Base-by-base conservation (phyloP, 2,797 vertebrate genomes). In the Myoxocephalus aenaeus region DNA sequence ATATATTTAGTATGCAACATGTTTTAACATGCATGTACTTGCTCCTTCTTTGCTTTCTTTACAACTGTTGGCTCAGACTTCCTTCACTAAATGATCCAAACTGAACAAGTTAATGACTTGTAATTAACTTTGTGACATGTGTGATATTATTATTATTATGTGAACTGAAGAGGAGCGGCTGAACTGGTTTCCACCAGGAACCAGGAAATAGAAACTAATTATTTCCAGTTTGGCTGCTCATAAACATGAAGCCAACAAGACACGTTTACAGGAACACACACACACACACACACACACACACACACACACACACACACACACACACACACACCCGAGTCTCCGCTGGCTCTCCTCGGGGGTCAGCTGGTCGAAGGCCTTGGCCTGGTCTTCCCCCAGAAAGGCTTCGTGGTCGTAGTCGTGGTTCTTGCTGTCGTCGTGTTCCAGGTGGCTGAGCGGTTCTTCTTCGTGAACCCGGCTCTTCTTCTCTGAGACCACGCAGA, bases 361-460 rank as follows among this genome's bases (percentile, higher is more conserved):
- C 34, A 99, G 96, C 70, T 97, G 94, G 2, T 98, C 96, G 14
- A 98, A 99, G 9, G 94, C 94, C 79, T 97, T 96, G 62, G 97
- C 96, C 50, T 97, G 94, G 0, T 97, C 96, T 0, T 95, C 93
- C 0, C 97, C 97, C 51, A 99, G 93, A 77, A 98, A 99, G 7
- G 97, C 97, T 22, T 98, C 97, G 1, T 99, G 97, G 92, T 99
- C 97, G 4, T 97, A 99, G 65, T 97, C 96, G 14, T 96, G 96
- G 92, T 84, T 97, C 68, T 97, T 92, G 0, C 88, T 85, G 25
- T 98, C 97, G 0, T 97, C 89, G 2, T 98, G 97, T 38, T 94
- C 84, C 6, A 95, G 94, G 59, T 93, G 76, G 0, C 97, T 97
- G 17, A 99, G 96, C 4, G 95, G 95, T 1, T 95, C 84, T 2